Base-by-base conservation (phyloP, 2,113 vertebrate genomes). In the Callipepla squamata region DNA sequence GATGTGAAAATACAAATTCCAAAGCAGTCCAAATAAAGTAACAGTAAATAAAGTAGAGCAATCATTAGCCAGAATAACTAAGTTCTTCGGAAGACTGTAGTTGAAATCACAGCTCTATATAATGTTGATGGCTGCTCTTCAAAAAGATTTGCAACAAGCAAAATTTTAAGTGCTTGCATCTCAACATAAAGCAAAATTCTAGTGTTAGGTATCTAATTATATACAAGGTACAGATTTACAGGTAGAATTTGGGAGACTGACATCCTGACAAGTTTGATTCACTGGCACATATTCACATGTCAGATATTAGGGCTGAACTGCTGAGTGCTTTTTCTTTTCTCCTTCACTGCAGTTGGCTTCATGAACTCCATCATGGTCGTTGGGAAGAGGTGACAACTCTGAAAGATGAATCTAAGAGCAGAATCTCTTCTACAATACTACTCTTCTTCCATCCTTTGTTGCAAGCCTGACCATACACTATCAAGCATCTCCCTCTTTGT, bases 371-470 rank as follows among this genome's bases (percentile, higher is more conserved):
- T 28, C 63, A 67, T 1, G 3, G 34, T 53, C 28, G 4, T 8
- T 13, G 13, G 28, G 58, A 34, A 21, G 25, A 42, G 11, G 9
- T 34, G 55, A 59, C 34, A 78, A 18, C 11, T 79, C 32, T 38
- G 57, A 25, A 72, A 13, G 38, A 63, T 51, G 6, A 57, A 61
- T 51, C 53, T n/a, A 40, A 63, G 14, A 38, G 4, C 7, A 36
- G 36, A 81, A 72, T 7, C 0, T 28, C 13, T 53, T 28, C 51
- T 53, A 1, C 25, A 63, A 23, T 0, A 0, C 44, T 87, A 11
- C 12, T 61, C 14, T 14, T 4, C 11, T 53, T 57, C 67, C 58
- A 10, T 44, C 23, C 30, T 73, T 17, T 51, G 2, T 36, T 38
- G 7, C 55, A 83, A 61, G 50, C 25, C 40, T 82, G 34, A 32